Percentiles rank a stretch among this genome's conserved stretches.
phyloP scores from a whole-genome alignment of 2,797 vertebrate species.

The Acanthornis magna region DNA sequence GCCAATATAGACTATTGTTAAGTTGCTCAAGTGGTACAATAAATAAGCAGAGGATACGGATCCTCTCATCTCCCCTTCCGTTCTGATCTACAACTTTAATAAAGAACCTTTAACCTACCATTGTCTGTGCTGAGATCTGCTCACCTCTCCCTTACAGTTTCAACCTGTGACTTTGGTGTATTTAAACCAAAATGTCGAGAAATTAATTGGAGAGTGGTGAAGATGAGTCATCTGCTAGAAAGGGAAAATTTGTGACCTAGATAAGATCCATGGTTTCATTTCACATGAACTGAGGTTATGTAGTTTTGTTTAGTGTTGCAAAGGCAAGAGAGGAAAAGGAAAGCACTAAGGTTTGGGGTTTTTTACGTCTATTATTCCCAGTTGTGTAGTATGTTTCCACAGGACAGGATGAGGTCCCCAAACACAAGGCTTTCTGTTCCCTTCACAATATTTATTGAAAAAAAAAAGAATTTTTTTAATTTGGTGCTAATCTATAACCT shows the following conservation, averaged over 20 bases:
- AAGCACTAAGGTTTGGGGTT: accelerated
- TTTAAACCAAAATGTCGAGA: neutral
- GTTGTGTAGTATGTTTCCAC: neutral
- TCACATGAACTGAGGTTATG: neutral
- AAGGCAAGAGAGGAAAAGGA: neutral
- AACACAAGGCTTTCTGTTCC: neutral
- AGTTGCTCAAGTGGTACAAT: neutral
- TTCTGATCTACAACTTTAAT: neutral
- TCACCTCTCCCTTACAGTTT: neutral
- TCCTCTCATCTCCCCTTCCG: neutral
- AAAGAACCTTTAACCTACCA: neutral
- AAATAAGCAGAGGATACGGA: neutral
- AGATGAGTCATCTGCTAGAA: neutral
- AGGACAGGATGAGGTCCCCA: neutral
- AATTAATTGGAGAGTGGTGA: neutral
- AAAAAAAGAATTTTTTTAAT: accelerated
- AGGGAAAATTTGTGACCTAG: neutral
- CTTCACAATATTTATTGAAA: neutral
- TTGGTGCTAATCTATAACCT: neutral
- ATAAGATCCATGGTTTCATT: neutral
- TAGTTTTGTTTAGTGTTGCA: neutral
- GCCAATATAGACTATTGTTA: neutral
- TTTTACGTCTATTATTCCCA: neutral
- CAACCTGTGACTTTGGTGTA: neutral
- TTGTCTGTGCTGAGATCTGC: neutral